Percentiles rank a stretch among this genome's conserved stretches.
These are phyloP conservation scores for Fopius arisanus DNA, from an alignment of 1,140 invertebrate species.

Conservation along the genomic window DNA sequence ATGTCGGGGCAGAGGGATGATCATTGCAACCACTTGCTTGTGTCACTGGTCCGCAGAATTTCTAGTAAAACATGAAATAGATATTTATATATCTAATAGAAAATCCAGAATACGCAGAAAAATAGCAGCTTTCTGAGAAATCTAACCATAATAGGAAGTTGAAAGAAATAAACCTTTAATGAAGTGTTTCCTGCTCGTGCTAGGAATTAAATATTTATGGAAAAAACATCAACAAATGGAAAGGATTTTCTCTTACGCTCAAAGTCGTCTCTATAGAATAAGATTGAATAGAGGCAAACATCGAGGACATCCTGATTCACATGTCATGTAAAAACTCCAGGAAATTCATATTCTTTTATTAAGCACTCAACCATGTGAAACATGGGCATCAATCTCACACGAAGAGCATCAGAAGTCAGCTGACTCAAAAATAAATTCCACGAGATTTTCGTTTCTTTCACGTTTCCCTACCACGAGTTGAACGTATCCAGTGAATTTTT, in stretches of 20 bases:
- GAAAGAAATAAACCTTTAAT: too few relatives aligned
- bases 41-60: background rate
- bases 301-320: constrained; percentile 28
- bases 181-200: too few relatives aligned
- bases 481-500: background rate
- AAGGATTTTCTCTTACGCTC: background rate
- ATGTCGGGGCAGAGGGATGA: background rate
- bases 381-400: constrained; percentile 20
- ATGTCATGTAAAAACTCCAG: constrained; percentile 3
- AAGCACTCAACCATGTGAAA: constrained; percentile 16
- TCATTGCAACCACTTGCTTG: background rate
- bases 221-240: background rate
- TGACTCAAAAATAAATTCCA: constrained; percentile 3
- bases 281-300: background rate
- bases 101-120: background rate
- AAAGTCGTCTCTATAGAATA: background rate
- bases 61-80: background rate
- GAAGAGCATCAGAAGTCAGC: constrained; percentile 19
- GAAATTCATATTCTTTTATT: constrained; percentile 10
- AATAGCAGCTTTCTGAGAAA: background rate
- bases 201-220: background rate
- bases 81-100: background rate
- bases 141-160: background rate
- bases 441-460: background rate
- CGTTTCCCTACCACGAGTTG: background rate